phyloP scores from a whole-genome alignment of 2,888 invertebrate species.

The Pseudanteris insignis region DNA sequence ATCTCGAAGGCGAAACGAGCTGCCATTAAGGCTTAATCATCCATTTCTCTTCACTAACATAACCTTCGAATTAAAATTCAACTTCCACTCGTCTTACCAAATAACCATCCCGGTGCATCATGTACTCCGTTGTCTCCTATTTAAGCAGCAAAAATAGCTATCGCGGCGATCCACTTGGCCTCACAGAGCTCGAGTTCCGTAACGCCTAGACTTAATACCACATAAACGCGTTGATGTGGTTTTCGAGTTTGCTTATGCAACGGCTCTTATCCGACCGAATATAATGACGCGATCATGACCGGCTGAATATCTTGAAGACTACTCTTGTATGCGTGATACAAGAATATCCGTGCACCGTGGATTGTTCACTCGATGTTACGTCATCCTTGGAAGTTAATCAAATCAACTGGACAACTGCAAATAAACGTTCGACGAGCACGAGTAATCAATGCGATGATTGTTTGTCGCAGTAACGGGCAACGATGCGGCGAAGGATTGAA shows the following conservation, averaged over 20 bases:
- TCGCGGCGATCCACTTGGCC: too few species aligned
- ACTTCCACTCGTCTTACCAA: too few species aligned
- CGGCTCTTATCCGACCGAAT: constrained; percentile 24
- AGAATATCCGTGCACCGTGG: background rate
- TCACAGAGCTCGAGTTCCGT: constrained; percentile 15
- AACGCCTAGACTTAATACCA: constrained; percentile 15
- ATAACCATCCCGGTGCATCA: too few species aligned
- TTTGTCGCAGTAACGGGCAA: background rate
- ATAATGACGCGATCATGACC: constrained; percentile 33
- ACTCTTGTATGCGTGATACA: constrained; percentile 13
- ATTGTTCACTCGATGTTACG: background rate
- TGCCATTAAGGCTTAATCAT: too few species aligned
- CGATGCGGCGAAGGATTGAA: constrained; percentile 16
- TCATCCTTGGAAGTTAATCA: constrained; percentile 4
- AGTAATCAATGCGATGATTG: constrained; percentile 17
- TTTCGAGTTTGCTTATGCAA: constrained; percentile 26
- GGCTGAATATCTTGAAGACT: constrained; percentile 28
- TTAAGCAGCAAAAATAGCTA: too few species aligned
- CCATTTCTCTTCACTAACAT: too few species aligned
- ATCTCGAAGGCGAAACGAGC: too few species aligned
- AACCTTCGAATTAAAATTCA: too few species aligned
- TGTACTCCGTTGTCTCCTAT: too few species aligned
- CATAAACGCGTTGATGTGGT: constrained; percentile 32
- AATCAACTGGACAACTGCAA: background rate
- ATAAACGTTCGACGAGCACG: background rate